Evolutionary conservation across 2,797 vertebrate species (phyloP).

Genomic region (Darevskia nairensis): DNA sequence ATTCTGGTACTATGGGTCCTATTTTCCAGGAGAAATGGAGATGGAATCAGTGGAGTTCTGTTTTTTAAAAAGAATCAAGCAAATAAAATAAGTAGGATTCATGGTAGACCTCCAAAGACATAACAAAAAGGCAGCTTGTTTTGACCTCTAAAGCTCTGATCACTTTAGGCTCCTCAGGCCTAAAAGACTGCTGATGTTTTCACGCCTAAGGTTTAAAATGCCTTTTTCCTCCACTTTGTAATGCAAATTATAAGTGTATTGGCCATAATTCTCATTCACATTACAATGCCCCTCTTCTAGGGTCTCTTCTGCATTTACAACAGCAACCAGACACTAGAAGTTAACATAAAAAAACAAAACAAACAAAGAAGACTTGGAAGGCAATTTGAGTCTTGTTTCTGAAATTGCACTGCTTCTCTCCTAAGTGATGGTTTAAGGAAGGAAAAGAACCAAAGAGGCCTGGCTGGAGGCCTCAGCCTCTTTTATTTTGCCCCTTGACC

Average conservation of each 20-base stretch:
- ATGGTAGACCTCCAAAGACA: background rate
- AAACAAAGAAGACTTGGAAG: too few species aligned
- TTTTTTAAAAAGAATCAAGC: background rate
- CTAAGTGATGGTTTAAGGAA: background rate
- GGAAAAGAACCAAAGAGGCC: too few species aligned
- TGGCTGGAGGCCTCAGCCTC: too few species aligned
- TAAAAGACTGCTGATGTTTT: background rate
- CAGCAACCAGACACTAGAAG: background rate
- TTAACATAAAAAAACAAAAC: background rate
- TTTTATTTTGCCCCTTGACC: too few species aligned
- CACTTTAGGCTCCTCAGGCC: background rate
- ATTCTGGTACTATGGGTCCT: background rate
- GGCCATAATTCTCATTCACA: background rate
- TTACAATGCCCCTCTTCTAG: background rate
- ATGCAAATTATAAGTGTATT: background rate
- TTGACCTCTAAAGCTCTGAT: background rate
- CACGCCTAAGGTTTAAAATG: background rate
- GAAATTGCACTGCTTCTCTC: background rate
- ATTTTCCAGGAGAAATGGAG: background rate
- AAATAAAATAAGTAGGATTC: background rate
- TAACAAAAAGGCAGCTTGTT: background rate
- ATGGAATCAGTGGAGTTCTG: background rate
- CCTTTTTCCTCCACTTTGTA: background rate
- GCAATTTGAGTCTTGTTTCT: background rate
- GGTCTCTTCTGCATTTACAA: slow-evolving; percentile 5